Percentiles rank a stretch among this genome's conserved stretches.
These are phyloP conservation scores for Augochlorella aurata DNA, from an alignment of 2,888 invertebrate species.

Conservation along the genomic window DNA sequence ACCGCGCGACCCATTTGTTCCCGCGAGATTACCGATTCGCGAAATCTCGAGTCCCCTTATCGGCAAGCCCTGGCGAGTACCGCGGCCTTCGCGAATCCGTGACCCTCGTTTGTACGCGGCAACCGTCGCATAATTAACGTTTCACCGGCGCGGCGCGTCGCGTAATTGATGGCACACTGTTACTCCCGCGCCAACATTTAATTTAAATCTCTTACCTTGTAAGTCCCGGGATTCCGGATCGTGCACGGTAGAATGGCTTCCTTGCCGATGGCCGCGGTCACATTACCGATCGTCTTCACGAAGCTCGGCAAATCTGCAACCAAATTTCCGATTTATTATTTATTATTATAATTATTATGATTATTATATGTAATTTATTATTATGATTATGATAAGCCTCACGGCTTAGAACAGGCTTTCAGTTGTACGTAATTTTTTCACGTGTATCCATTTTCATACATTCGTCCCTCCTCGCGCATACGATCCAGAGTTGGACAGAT, in stretches of 20 bases:
- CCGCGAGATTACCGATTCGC: constrained; percentile 45
- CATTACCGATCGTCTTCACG: constrained; percentile 87
- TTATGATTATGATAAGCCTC: too few relatives aligned
- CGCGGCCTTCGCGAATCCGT: not conserved
- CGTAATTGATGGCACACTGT: constrained; percentile 57
- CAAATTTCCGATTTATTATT: not conserved
- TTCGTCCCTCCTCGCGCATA: too few relatives aligned
- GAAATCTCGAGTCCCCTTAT: constrained; percentile 64
- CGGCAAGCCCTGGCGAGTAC: constrained; percentile 21
- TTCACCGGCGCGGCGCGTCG: constrained; percentile 19
- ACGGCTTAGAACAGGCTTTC: too few relatives aligned
- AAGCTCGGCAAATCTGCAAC: constrained; percentile 85
- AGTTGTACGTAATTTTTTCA: too few relatives aligned
- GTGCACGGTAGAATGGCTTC: constrained; percentile 89
- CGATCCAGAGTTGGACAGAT: too few relatives aligned
- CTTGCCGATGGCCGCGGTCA: constrained; percentile 88
- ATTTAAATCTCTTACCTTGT: constrained; percentile 84
- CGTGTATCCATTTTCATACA: too few relatives aligned
- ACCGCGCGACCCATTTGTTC: constrained; percentile 59
- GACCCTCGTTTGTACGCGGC: constrained; percentile 35
- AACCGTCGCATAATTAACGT: not conserved
- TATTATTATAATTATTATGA: too few relatives aligned
- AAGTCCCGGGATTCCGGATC: constrained; percentile 88
- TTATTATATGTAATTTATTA: too few relatives aligned
- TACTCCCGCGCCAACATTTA: constrained; percentile 17